Conservation (phyloP, 2,888 invertebrate species). For the Chrysolina americana region DNA sequence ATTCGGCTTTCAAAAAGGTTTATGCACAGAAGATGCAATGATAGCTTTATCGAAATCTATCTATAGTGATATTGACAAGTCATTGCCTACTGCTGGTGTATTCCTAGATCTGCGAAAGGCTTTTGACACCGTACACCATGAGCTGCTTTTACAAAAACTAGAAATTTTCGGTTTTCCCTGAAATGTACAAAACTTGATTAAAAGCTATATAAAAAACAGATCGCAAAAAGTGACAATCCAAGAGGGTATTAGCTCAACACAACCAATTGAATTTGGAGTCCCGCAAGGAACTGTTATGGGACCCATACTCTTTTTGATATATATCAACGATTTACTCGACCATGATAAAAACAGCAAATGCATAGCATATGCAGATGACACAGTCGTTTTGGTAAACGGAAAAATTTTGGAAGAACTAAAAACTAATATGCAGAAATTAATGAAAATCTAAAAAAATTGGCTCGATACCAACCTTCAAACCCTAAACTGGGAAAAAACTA, state of each 20-base stretch:
- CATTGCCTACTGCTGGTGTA: too few relatives aligned
- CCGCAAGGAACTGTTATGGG: too few relatives aligned
- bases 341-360: constrained; percentile 4
- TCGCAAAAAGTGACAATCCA: too few relatives aligned
- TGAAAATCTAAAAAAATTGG: not conserved
- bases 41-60: too few relatives aligned
- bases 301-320: not conserved
- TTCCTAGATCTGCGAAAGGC: too few relatives aligned
- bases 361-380: constrained; percentile 10
- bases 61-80: constrained; percentile 5
- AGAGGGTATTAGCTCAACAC: too few relatives aligned
- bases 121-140: not conserved
- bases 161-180: not conserved
- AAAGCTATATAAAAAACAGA: too few relatives aligned
- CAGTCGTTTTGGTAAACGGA: constrained; percentile 7
- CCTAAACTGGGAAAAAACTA: not conserved
- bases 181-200: not conserved
- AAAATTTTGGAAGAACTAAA: not conserved
- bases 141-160: constrained; percentile 6
- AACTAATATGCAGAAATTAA: not conserved
- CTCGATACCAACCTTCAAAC: not conserved
- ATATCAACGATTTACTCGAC: constrained; percentile 19
- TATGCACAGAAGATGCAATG: too few relatives aligned
- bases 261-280: too few relatives aligned
- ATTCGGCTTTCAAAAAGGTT: too few relatives aligned